Evolutionary conservation across 2,797 vertebrate species (phyloP), one percentile per base, ranked within the genome.

Genomic region (Sebastes baramenuke): DNA sequence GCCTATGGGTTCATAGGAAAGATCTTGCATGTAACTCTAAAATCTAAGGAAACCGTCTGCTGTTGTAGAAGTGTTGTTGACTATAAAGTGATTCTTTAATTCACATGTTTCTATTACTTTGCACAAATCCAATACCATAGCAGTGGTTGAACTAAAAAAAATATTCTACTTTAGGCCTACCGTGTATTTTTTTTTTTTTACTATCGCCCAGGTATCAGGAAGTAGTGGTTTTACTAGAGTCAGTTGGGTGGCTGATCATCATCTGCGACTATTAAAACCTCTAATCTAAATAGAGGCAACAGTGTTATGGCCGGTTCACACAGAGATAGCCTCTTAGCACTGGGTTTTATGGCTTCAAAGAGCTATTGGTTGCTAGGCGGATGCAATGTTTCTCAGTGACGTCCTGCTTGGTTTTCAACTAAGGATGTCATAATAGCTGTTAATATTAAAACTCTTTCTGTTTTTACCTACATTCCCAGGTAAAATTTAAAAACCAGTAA

Each of bases 321-420:
- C 89, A 90, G 20, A 87, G 62, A 88, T 72, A 79, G 77, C 67
- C 83, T 89, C 74, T 90, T 78, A 78, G 81, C 78, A 8, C 25
- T 2, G 30, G 46, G 49, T 84, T 94, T 94, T 94, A 94, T 95
- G 86, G 75, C 86, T 27, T 54, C 38, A 60, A 67, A 83, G n/a
- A 79, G 90, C 85, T 88, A 88, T 91, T 27, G 80, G 93, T 95
- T 94, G 92, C 88, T 86, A 87, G 86, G 93, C 11, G 25, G 78
- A 83, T 29, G 10, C 34, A 62, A 54, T 22, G 49, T 79, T 71
- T 74, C 91, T 76, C 68, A 59, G 60, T 67, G 52, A 83, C 20
- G n/a, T 64, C 69, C 75, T 85, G 73, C 65, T 46, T 58, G 20
- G 27, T 42, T 68, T 59, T 68, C 62, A 38, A 12, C 55, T 36